Base-by-base conservation (phyloP, 2,888 invertebrate genomes). In the Pardosa pseudoannulata region DNA sequence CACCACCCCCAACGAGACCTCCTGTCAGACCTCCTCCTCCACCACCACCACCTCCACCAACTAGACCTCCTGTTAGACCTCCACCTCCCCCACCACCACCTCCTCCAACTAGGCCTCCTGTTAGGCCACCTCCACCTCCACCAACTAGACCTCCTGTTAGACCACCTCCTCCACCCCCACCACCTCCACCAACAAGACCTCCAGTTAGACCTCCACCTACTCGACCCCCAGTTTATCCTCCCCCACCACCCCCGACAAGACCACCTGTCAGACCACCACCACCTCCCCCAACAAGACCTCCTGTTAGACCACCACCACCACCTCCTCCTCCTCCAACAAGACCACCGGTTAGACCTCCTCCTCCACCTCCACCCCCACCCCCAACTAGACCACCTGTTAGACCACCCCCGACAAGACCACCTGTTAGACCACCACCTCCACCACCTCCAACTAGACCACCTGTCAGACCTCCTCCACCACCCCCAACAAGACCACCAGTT, bases 301-400 rank as follows among this genome's bases (percentile, higher is more conserved):
- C 81, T 32, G 41, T 64, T n/a, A 36, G 41, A 67, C 71, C 76
- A 0, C 65, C 41, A 46, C 36, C 76, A 1, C 7, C 41, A n/a
- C 87, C 67, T 2, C 68, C 71, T 11, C 64, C 78, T 5, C 71
- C 64, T 9, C 75, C 78, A 32, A 28, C 86, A 6, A 28, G 56
- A 16, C 76, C 88, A 41, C 89, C 89, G 1, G 81, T 88, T 29
- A 32, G 79, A 50, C 88, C 89, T 16, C 67, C 81, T 7, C 36
- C 82, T 19, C 78, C 79, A 23, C 70, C 68, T 23, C 79, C 29
- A 1, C 70, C 36, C 2, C n/a, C 70, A 11, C n/a, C n/a, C 0
- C 46, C 46, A 0, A 0, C 71, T 2, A 5, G 5, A 13, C 36
- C 36, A 5, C 70, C 62, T 6, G 32, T 50, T 1, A 36, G 29